A percentile compares a stretch with the other conserved stretches of the same genome.
phyloP scores from a whole-genome alignment of 1,140 invertebrate genomes.

The Drosophila truncata region DNA sequence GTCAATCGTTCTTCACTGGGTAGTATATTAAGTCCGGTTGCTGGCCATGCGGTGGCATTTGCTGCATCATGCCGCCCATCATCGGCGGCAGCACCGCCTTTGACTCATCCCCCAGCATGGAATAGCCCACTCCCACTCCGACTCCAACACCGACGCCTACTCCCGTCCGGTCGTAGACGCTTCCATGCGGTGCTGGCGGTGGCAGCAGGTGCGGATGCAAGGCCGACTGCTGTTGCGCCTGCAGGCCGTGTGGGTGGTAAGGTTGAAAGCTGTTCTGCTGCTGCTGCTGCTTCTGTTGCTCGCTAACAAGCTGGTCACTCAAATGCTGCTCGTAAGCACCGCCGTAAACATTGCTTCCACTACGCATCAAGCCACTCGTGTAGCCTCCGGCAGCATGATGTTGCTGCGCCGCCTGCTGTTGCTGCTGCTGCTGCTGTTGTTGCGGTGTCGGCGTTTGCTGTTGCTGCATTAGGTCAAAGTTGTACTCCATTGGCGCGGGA shows the following conservation, averaged over 20 bases:
- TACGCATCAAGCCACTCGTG: conserved; percentile 63
- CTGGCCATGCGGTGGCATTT: conserved; percentile 74
- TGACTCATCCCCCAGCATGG: conserved; percentile 72
- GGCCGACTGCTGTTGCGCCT: conserved; percentile 53
- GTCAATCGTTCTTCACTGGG: conserved; percentile 85
- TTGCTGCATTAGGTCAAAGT: conserved; percentile 78
- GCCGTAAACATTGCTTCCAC: conserved; percentile 65
- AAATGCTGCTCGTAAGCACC: conserved; percentile 73
- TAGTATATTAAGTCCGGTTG: conserved; percentile 81
- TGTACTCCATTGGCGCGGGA: conserved; percentile 80
- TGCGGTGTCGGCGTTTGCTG: conserved; percentile 49
- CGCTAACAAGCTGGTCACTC: conserved; percentile 65
- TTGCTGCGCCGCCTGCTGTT: conserved; percentile 62
- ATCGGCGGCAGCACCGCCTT: conserved; percentile 80
- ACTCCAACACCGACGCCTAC: conserved; percentile 61
- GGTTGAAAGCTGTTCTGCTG: conserved; percentile 83
- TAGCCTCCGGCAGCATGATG: conserved; percentile 64
- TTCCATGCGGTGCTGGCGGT: conserved; percentile 68
- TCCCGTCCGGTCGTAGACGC: conserved; percentile 62
- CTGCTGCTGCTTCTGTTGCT: conserved; percentile 84
- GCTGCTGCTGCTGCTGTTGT: conserved; percentile 66
- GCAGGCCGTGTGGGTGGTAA: conserved; percentile 70
- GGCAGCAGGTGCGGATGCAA: conserved; percentile 69
- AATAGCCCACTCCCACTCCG: conserved; percentile 70
- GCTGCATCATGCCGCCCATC: conserved; percentile 78